Percentiles rank a stretch among this genome's conserved stretches.
Conservation (phyloP, 2,797 vertebrate species). For the Myripristis jacobus region DNA sequence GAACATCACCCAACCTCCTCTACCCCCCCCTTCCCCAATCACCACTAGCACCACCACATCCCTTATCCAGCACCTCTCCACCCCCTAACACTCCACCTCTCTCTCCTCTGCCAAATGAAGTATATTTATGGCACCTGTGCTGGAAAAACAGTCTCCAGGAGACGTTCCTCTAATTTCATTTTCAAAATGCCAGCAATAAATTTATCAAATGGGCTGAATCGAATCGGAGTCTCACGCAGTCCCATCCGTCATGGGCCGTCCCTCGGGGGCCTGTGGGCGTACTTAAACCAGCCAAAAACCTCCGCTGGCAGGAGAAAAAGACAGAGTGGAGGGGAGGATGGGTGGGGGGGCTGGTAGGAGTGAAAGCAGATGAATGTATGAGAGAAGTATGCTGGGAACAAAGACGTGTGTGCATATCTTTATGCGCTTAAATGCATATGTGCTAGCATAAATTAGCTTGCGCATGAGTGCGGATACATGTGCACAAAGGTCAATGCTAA, state of each 20-base stretch:
- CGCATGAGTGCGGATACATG: conserved; percentile 29
- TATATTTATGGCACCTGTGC: conserved; percentile 84
- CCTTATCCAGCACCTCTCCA: conserved; percentile 63
- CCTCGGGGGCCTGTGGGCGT: conserved; percentile 78
- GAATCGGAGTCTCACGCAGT: conserved; percentile 79
- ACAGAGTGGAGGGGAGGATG: conserved; percentile 37
- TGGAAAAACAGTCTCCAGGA: conserved; percentile 81
- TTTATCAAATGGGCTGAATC: conserved; percentile 81
- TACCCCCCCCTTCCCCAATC: background rate
- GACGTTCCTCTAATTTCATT: conserved; percentile 82
- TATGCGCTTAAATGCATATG: conserved; percentile 43
- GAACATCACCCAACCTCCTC: conserved; percentile 41
- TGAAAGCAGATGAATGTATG: conserved; percentile 48
- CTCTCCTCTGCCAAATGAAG: conserved; percentile 75
- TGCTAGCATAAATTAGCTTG: conserved; percentile 43
- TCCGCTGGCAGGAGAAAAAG: conserved; percentile 64
- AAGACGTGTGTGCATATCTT: conserved; percentile 54
- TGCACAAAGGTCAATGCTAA: conserved; percentile 68
- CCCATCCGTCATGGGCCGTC: conserved; percentile 79
- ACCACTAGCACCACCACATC: conserved; percentile 52
- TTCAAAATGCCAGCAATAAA: conserved; percentile 84
- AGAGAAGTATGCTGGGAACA: conserved; percentile 51
- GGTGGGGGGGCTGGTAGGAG: conserved; percentile 34
- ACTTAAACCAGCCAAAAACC: conserved; percentile 78
- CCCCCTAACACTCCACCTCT: conserved; percentile 53